Conservation (phyloP, 2,113 vertebrate genomes). For the Acrocephalus kingi region DNA sequence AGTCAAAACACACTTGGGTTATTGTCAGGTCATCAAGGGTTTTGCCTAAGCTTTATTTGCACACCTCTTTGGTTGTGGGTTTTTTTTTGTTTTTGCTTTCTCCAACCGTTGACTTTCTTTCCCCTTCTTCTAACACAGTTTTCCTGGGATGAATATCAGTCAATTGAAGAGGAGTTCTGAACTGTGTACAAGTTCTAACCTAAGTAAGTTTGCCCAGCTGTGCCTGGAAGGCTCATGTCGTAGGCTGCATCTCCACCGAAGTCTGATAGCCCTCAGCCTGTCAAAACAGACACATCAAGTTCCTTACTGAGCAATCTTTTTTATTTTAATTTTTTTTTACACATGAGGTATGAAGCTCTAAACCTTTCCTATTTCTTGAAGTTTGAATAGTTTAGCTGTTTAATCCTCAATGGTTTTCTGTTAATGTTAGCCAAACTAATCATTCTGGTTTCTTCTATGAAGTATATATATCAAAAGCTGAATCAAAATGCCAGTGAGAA, state of each 20-base stretch:
- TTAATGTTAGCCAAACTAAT: not conserved
- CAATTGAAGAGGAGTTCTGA: not conserved
- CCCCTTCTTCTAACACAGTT: not conserved
- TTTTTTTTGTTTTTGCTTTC: not conserved
- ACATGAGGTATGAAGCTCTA: not conserved
- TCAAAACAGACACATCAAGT: not conserved
- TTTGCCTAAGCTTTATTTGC: not conserved
- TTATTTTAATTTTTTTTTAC: not conserved
- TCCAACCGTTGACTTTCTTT: not conserved
- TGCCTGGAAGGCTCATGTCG: not conserved
- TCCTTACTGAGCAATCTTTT: not conserved
- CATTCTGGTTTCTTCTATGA: not conserved
- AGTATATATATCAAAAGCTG: not conserved
- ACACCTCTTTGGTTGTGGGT: fast-evolving
- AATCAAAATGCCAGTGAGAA: not conserved
- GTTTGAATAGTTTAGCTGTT: not conserved
- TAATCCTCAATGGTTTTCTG: not conserved
- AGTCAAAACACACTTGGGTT: not conserved
- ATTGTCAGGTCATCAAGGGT: not conserved
- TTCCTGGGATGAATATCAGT: not conserved
- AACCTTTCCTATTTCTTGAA: not conserved
- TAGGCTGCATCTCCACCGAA: not conserved
- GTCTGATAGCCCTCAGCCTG: not conserved
- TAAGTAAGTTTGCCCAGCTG: not conserved
- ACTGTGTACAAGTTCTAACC: not conserved